These are phyloP conservation scores for Chloroceryle aenea DNA, from an alignment of 2,113 vertebrate genomes.

Conservation along the genomic window DNA sequence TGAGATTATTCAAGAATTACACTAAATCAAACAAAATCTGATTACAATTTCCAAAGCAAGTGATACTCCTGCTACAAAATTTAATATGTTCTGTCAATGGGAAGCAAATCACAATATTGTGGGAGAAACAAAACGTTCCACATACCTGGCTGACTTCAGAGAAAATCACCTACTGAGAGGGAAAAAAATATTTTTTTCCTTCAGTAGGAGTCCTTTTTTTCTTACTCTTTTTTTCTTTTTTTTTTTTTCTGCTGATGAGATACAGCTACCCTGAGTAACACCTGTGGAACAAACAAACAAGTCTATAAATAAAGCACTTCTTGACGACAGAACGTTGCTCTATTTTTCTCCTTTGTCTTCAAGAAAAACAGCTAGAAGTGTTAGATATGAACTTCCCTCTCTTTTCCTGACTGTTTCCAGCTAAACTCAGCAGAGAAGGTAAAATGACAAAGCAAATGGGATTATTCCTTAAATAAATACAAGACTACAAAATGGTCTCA, in stretches of 20 bases:
- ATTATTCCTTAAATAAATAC: not conserved
- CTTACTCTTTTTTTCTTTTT: not conserved
- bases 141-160: conserved; percentile 33
- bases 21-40: not conserved
- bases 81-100: not conserved
- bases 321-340: not conserved
- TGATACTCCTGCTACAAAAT: not conserved
- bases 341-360: not conserved
- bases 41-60: not conserved
- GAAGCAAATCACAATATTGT: conserved; percentile 14
- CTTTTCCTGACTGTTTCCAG: not conserved
- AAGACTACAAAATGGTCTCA: not conserved
- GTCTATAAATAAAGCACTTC: not conserved
- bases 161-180: not conserved
- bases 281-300: not conserved
- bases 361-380: not conserved
- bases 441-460: not conserved
- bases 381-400: not conserved
- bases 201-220: not conserved
- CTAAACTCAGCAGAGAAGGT: not conserved
- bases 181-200: not conserved
- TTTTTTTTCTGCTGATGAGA: not conserved
- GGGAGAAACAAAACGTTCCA: conserved; percentile 10
- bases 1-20: not conserved
- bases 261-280: not conserved